phyloP scores from a whole-genome alignment of 2,113 vertebrate genomes.

The Macroglossus sobrinus region DNA sequence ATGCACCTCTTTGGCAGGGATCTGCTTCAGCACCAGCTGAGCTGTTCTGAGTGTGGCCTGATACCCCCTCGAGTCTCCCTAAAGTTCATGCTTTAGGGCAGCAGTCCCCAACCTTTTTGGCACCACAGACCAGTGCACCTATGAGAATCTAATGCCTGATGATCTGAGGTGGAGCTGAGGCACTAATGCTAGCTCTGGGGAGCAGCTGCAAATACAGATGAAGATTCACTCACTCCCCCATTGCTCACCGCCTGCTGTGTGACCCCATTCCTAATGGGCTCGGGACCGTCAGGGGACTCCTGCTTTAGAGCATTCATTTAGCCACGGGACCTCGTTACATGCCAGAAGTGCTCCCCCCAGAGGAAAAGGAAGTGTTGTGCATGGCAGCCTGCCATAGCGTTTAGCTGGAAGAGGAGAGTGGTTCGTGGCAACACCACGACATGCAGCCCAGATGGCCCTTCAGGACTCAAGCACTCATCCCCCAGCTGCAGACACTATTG shows the following conservation, averaged over 20 bases:
- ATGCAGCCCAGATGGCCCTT: neutral
- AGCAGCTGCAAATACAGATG: no score
- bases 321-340: conserved; percentile 21
- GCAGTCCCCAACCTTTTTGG: no score
- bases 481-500: neutral
- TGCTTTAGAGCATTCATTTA: conserved; percentile 60
- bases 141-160: no score
- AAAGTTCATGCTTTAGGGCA: conserved; percentile 40
- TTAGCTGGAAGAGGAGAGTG: neutral
- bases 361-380: conserved; percentile 66
- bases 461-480: neutral
- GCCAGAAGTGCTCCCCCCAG: conserved; percentile 48
- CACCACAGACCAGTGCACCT: no score
- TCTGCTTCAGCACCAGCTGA: conserved; percentile 52
- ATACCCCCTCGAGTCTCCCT: conserved; percentile 47
- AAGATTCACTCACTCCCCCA: no score
- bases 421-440: neutral
- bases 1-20: neutral
- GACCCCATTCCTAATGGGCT: no score
- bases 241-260: no score
- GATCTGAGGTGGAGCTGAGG: no score
- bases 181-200: no score
- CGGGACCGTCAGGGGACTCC: no score
- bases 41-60: conserved; percentile 40
- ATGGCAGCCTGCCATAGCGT: neutral